These are phyloP conservation scores for Macropodus opercularis DNA, from an alignment of 2,797 vertebrate genomes.

Conservation along the genomic window DNA sequence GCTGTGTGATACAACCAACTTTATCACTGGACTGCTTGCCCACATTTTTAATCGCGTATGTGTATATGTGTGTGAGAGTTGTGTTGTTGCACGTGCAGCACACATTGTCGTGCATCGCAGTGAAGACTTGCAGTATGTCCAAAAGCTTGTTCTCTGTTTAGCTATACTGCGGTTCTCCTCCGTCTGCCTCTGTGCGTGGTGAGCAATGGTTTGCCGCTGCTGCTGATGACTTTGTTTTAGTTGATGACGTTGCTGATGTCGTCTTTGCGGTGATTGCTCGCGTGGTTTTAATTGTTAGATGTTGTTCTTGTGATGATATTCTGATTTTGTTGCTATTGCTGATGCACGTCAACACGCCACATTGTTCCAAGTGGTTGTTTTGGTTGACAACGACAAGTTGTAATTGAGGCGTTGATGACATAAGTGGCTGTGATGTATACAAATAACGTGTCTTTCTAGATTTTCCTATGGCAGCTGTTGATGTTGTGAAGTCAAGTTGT, in stretches of 20 bases:
- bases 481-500: neutral
- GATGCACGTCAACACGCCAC: neutral
- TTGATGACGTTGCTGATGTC: neutral
- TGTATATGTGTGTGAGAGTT: neutral
- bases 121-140: constrained; percentile 21
- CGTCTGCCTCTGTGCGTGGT: constrained; percentile 2
- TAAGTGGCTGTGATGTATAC: neutral
- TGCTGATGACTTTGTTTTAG: neutral
- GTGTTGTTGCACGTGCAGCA: constrained; percentile 2
- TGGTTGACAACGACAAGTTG: neutral
- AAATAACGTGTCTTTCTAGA: neutral
- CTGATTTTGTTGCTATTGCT: neutral
- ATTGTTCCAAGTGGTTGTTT: neutral
- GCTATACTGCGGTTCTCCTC: constrained; percentile 15
- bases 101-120: neutral
- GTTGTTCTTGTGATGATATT: neutral
- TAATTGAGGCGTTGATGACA: neutral
- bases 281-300: neutral
- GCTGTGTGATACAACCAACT: constrained; percentile 45
- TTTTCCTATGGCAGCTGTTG: neutral
- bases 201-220: constrained; percentile 3
- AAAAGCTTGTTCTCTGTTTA: constrained; percentile 20
- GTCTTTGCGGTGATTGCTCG: constrained; percentile 3
- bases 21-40: constrained; percentile 42
- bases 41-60: neutral